Evolutionary conservation across 2,888 invertebrate genomes (phyloP), one percentile per base, ranked within the genome.

Genomic region (Oligia fasciuncula): DNA sequence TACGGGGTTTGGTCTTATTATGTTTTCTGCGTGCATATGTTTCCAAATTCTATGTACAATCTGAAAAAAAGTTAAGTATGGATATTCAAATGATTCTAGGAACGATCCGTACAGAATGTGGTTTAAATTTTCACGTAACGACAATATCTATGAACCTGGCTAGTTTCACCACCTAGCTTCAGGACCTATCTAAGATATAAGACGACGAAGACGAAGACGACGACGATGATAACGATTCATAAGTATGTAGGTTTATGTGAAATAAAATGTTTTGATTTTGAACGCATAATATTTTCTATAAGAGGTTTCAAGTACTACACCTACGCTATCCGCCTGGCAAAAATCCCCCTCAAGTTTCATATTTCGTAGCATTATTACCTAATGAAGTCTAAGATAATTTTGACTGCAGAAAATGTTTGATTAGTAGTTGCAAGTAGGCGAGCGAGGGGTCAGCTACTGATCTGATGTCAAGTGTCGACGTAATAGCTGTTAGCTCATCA

Each of bases 321-420:
- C 29, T 29, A 65, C 17, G 29, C 23, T 14, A 57, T 17, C 11
- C 54, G 3, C 54, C 51, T 68, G 19, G n/a, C n/a, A n/a, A 66
- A 49, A 51, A 23, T 19, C 2, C 8, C 2, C 9, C 69, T 51
- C n/a, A 29, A 35, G 54, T 66, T 51, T 54, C 62, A n/a, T 68
- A 23, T 71, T 60, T 62, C 40, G 19, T 54, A 71, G 54, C 49
- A 67, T 81, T 75, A 70, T 70, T 69, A 51, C 23, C 29, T 63
- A 65, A 81, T 69, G 49, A 51, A 60, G 13, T 63, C 46, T 57
- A 63, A 43, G 63, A 57, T 35, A 60, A 57, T 23, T n/a, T 40
- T n/a, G 29, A 57, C 23, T 14, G 63, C 82, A 81, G 77, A 77
- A 81, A 72, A 81, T 43, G 46, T 51, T 72, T 51, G 57, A 43